Evolutionary conservation across 2,797 vertebrate species (phyloP), one percentile per base, ranked within the genome.

Genomic region (Neosalanx taihuensis): DNA sequence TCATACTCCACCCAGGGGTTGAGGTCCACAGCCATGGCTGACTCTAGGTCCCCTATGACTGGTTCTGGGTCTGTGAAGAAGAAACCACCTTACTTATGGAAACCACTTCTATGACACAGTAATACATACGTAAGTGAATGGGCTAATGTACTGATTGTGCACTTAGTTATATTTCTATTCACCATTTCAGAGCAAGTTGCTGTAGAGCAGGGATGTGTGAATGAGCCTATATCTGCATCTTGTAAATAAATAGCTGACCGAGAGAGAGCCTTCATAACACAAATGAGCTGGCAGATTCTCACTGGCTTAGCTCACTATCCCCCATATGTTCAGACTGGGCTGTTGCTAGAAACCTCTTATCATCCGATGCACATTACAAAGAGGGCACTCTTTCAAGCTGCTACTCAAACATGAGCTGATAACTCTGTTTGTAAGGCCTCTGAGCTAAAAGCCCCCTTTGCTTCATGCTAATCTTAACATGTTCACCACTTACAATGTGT

Each of bases 1-100:
- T 99, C 97, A 29, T 99, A 99, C 70, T 99, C 97, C 77, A 98
- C 96, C 97, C 97, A 99, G 12, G 97, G 97, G 80, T 96, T 98
- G 79, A 99, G 92, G 46, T 97, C 93, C 49, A 98, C 94, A 6
- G 95, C 97, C 92, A 97, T 94, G 53, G 97, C 96, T 18, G 97
- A 98, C 81, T 99, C 97, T 95, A 99, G 94, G 82, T 95, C 95
- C 68, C 97, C 97, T 3, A 93, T 96, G 82, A 99, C 96, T 4
- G 90, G 89, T 67, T 97, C 95, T 72, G 97, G 97, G 76, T 98
- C 97, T 99, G 83, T 46, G 41, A 46, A 46, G 7, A 46, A 46
- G 2, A 46, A 13, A 13, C 2, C 41, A 46, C 7, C 37, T 46
- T 13, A 46, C 41, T 13, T 46, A 46, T 46, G 41, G 41, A 46